Evolutionary conservation across 2,888 invertebrate genomes (phyloP).

Genomic region (Trissolcus brochymenae): DNA sequence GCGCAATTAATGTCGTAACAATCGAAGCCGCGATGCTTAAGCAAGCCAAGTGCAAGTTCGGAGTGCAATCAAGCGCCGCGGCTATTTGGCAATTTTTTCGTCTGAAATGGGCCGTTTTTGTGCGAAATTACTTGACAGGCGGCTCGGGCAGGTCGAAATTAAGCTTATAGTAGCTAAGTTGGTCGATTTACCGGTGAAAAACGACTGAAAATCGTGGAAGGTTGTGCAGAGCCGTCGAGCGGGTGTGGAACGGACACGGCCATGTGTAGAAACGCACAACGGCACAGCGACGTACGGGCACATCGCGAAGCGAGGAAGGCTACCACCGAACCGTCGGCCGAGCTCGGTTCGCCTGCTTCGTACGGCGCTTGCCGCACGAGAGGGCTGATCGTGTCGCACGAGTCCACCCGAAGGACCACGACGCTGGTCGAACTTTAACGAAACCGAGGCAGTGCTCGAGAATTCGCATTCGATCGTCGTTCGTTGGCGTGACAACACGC

Average conservation of each 20-base stretch:
- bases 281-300: constrained; percentile 54
- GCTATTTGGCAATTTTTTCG: constrained; percentile 16
- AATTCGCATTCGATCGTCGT: constrained; percentile 30
- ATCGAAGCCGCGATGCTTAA: constrained; percentile 16
- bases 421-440: constrained; percentile 24
- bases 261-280: constrained; percentile 58
- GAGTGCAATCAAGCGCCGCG: constrained; percentile 28
- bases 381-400: constrained; percentile 31
- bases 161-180: constrained; percentile 10
- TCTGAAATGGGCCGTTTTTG: constrained; percentile 7
- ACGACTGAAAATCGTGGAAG: constrained; percentile 43
- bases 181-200: constrained; percentile 53
- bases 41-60: constrained; percentile 36
- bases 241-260: constrained; percentile 51
- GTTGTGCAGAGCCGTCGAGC: constrained; percentile 51
- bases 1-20: constrained; percentile 49
- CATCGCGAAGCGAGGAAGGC: constrained; percentile 57
- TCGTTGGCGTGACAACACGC: constrained; percentile 13
- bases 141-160: neutral
- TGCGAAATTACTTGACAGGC: neutral
- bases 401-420: constrained; percentile 15
- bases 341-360: constrained; percentile 55
- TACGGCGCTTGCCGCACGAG: constrained; percentile 36
- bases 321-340: constrained; percentile 56
- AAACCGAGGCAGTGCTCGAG: neutral